Conservation (phyloP, 92 coral and sea anemone genomes). For the Epizoanthus scotinus region DNA sequence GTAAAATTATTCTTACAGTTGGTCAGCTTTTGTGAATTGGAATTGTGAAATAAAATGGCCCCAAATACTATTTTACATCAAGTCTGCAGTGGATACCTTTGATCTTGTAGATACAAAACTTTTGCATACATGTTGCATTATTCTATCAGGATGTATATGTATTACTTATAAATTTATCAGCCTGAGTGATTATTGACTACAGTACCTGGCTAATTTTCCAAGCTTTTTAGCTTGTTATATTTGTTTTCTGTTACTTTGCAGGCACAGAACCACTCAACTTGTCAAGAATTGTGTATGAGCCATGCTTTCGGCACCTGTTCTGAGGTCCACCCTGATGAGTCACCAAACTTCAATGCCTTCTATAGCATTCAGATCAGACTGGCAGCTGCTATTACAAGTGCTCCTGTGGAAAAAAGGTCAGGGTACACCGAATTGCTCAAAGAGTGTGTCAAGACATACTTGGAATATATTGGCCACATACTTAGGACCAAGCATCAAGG, state of each 20-base stretch:
- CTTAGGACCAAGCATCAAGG: slow-evolving; percentile 55
- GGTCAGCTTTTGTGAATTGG: too few species aligned
- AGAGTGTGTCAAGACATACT: slow-evolving; percentile 32
- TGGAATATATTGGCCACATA: slow-evolving; percentile 49
- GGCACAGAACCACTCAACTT: slow-evolving; percentile 42
- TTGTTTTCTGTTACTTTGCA: neutral
- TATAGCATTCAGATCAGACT: slow-evolving; percentile 34
- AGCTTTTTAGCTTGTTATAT: neutral
- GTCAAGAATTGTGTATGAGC: slow-evolving; percentile 47
- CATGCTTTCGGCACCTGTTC: slow-evolving; percentile 47
- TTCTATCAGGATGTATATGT: too few species aligned
- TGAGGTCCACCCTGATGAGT: slow-evolving; percentile 33
- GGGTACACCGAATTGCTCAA: slow-evolving; percentile 21
- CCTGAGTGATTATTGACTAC: too few species aligned
- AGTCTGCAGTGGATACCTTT: too few species aligned
- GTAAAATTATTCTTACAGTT: too few species aligned
- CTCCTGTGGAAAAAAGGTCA: slow-evolving; percentile 15
- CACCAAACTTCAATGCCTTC: slow-evolving; percentile 22
- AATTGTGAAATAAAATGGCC: too few species aligned
- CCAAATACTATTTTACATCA: too few species aligned
- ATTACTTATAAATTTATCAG: too few species aligned
- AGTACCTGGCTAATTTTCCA: neutral
- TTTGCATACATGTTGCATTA: too few species aligned
- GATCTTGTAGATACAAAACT: too few species aligned
- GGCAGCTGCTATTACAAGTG: slow-evolving; percentile 28